phyloP scores from a whole-genome alignment of 2,888 invertebrate species.

The Eudemis profundana region DNA sequence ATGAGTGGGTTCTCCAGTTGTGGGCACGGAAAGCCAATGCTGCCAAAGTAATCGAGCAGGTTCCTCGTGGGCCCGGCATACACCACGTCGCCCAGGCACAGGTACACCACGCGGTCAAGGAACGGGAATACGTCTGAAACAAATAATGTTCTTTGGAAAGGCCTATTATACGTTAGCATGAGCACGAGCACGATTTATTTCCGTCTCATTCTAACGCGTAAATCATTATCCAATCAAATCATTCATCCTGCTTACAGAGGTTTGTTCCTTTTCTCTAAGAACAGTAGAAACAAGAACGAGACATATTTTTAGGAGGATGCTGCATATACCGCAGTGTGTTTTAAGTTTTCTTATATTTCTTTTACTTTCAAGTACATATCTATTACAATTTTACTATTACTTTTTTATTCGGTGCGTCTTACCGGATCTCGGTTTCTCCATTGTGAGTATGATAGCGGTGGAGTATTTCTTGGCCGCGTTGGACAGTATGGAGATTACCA shows the following conservation, averaged over 20 bases:
- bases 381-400: too few relatives aligned
- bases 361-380: too few relatives aligned
- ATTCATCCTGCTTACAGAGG: too few relatives aligned
- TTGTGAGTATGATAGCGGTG: conserved; percentile 94
- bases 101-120: conserved; percentile 94
- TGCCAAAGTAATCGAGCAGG: conserved; percentile 97
- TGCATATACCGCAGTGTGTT: too few relatives aligned
- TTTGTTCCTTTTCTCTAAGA: neutral
- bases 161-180: too few relatives aligned
- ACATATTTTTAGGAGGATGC: too few relatives aligned
- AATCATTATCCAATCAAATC: too few relatives aligned
- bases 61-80: conserved; percentile 96
- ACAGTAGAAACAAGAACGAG: too few relatives aligned
- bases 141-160: too few relatives aligned
- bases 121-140: conserved; percentile 96
- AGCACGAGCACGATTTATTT: too few relatives aligned
- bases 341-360: too few relatives aligned
- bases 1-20: conserved; percentile 98
- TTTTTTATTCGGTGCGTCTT: conserved; percentile 2
- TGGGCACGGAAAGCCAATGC: conserved; percentile 98
- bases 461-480: conserved; percentile 96
- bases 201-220: too few relatives aligned
- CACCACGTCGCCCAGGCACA: conserved; percentile 96
- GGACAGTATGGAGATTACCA: conserved; percentile 96
- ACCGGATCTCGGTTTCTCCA: conserved; percentile 94